Conservation (phyloP, 2,113 vertebrate genomes). For the Motacilla alba region DNA sequence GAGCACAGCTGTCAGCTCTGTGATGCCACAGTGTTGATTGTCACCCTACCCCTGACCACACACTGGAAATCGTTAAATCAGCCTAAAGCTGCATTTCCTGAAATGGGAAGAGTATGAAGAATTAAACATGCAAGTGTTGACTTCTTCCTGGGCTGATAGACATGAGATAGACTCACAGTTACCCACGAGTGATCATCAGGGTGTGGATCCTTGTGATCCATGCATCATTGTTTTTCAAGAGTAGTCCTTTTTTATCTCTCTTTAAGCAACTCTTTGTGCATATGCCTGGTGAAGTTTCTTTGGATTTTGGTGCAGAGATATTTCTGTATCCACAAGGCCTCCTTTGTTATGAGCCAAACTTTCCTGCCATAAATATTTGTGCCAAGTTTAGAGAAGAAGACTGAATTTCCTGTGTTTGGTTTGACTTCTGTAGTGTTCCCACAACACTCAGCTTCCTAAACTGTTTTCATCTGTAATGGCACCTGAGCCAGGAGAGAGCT, state of each 20-base stretch:
- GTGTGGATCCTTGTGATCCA: background rate
- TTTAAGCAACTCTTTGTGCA: background rate
- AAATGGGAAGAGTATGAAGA: background rate
- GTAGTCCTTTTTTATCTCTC: background rate
- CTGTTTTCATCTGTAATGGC: background rate
- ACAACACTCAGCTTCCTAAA: background rate
- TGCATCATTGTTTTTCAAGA: background rate
- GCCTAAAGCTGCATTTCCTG: background rate
- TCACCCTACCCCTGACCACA: fast-evolving
- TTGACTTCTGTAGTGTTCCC: background rate
- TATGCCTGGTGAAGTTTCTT: background rate
- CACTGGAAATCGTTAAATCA: background rate
- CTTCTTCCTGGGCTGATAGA: background rate
- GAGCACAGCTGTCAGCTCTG: background rate
- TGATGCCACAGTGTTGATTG: background rate
- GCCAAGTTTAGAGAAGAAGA: background rate
- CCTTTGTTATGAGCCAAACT: background rate
- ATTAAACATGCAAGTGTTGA: background rate
- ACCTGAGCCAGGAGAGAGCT: background rate
- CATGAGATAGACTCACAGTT: background rate
- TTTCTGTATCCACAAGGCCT: background rate
- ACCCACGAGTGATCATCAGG: background rate
- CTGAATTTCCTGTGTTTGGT: background rate
- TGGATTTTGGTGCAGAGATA: background rate
- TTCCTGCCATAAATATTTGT: background rate